Evolutionary conservation across 2,888 invertebrate species (phyloP).

Genomic region (Mesorhabditis spiculigera): DNA sequence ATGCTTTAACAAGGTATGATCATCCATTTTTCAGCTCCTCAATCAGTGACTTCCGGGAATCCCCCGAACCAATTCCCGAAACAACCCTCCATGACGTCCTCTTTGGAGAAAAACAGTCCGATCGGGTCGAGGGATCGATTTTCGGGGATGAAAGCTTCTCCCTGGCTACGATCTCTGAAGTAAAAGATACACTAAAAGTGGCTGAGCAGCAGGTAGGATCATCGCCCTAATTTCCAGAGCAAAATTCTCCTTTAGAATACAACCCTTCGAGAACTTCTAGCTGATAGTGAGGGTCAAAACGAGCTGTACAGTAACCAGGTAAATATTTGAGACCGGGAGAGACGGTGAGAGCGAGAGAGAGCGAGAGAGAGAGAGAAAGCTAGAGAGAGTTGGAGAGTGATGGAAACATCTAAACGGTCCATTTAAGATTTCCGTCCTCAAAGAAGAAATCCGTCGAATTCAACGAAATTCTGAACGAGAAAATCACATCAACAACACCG

Average conservation of each 20-base stretch:
- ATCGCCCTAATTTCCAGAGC: background rate
- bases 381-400: too few species aligned
- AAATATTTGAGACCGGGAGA: too few species aligned
- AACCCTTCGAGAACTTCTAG: background rate
- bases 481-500: slow-evolving; percentile 78
- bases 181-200: background rate
- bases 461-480: slow-evolving; percentile 78
- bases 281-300: background rate
- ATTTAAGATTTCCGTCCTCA: slow-evolving; percentile 74
- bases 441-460: slow-evolving; percentile 77
- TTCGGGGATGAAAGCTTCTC: background rate
- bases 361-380: background rate
- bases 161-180: background rate
- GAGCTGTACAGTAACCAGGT: slow-evolving; percentile 1
- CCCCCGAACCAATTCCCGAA: background rate
- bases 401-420: too few species aligned
- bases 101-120: background rate
- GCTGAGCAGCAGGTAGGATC: background rate
- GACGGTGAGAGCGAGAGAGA: too few species aligned
- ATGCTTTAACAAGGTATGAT: too few species aligned
- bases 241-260: background rate
- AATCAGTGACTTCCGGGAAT: background rate
- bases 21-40: background rate
- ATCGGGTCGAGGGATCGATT: slow-evolving; percentile 1
- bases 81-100: background rate